These are phyloP conservation scores for Trichonephila inaurata DNA, from an alignment of 1,140 invertebrate genomes.

Conservation along the genomic window DNA sequence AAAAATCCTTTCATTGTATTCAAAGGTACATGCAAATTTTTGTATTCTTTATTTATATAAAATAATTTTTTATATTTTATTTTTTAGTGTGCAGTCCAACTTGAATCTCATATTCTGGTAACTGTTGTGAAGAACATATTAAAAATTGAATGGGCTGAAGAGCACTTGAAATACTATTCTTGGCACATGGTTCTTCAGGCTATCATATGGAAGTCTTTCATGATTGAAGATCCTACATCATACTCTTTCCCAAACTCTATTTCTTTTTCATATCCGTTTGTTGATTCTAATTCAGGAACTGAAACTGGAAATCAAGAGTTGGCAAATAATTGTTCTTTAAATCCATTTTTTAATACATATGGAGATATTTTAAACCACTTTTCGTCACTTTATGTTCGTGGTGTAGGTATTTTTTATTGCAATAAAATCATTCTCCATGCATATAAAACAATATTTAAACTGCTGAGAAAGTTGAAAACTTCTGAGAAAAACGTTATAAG, in stretches of 20 bases:
- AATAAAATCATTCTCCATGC: conserved; percentile 25
- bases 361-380: background rate
- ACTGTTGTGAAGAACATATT: background rate
- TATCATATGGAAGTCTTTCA: conserved; percentile 26
- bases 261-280: background rate
- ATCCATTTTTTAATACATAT: background rate
- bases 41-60: too few species aligned
- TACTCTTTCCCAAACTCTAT: background rate
- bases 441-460: conserved; percentile 24
- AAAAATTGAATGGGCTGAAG: background rate
- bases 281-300: background rate
- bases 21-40: too few species aligned
- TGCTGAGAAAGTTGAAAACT: background rate
- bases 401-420: background rate
- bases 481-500: background rate
- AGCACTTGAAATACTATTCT: background rate
- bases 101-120: background rate
- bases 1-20: too few species aligned
- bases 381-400: background rate
- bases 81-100: conserved; percentile 17
- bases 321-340: background rate
- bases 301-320: background rate
- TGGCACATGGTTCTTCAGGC: conserved; percentile 3
- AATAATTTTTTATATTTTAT: too few species aligned
- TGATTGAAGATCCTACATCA: conserved; percentile 4